Evolutionary conservation across 2,888 invertebrate species (phyloP).

Genomic region (Hartigia nigra): DNA sequence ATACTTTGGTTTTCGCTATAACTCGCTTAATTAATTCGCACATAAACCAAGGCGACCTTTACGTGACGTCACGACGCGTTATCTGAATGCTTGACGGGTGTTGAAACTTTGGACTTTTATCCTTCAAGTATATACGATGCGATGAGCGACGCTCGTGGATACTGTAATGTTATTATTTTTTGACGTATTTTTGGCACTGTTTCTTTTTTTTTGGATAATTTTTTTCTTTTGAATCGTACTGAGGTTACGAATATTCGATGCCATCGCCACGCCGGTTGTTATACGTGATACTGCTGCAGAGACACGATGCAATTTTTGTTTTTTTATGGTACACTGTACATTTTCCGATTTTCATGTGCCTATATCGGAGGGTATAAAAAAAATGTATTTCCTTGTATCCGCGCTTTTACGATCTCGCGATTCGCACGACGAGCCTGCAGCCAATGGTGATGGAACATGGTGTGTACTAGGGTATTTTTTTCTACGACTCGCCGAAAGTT

Average conservation of each 20-base stretch:
- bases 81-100: not conserved
- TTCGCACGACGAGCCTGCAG: not conserved
- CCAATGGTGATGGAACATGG: not conserved
- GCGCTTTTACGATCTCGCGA: not conserved
- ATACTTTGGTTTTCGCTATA: not conserved
- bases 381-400: not conserved
- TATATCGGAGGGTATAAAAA: not conserved
- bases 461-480: not conserved
- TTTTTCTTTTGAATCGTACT: not conserved
- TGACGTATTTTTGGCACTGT: too few species aligned
- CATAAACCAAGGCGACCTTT: not conserved
- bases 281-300: not conserved
- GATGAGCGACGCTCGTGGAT: too few species aligned
- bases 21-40: conserved; percentile 24
- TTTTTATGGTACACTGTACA: not conserved
- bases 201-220: not conserved
- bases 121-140: too few species aligned
- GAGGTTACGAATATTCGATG: not conserved
- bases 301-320: not conserved
- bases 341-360: not conserved
- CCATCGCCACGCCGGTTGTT: not conserved
- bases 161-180: too few species aligned
- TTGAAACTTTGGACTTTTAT: not conserved
- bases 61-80: not conserved
- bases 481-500: not conserved